Evolutionary conservation across 2,888 invertebrate genomes (phyloP).

Genomic region (Lobophora halterata): DNA sequence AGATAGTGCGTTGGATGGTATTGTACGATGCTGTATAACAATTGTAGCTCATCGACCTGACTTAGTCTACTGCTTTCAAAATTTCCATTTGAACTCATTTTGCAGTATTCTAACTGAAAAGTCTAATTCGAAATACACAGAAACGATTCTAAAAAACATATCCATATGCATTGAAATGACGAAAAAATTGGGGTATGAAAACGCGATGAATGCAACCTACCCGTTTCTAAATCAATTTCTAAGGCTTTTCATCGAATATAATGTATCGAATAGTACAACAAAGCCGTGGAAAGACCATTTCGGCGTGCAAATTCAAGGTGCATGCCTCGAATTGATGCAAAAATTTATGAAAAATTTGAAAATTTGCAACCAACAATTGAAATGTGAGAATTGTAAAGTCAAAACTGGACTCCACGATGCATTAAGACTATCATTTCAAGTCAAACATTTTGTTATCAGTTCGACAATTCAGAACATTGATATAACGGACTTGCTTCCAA

Average conservation of each 20-base stretch:
- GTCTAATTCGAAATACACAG: slow-evolving; percentile 31
- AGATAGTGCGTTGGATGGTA: slow-evolving; percentile 36
- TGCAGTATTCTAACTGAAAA: slow-evolving; percentile 48
- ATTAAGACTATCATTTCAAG: slow-evolving; percentile 51
- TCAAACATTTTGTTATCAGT: slow-evolving; percentile 56
- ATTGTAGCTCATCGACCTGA: slow-evolving; percentile 49
- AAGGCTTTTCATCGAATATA: slow-evolving; percentile 54
- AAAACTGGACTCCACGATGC: slow-evolving; percentile 61
- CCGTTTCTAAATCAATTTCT: slow-evolving; percentile 58
- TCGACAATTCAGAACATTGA: slow-evolving; percentile 37
- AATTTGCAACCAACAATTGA: slow-evolving; percentile 47
- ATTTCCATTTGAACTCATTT: slow-evolving; percentile 53
- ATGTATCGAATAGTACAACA: slow-evolving; percentile 28
- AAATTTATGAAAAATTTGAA: slow-evolving; percentile 45
- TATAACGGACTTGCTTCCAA: slow-evolving; percentile 36
- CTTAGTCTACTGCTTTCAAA: slow-evolving; percentile 57
- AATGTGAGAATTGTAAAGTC: slow-evolving; percentile 60
- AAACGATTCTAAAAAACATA: slow-evolving; percentile 48
- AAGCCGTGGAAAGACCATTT: slow-evolving; percentile 30
- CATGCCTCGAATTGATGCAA: slow-evolving; percentile 49
- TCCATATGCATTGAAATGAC: slow-evolving; percentile 45
- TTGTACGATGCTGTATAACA: slow-evolving; percentile 37
- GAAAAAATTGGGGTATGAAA: slow-evolving; percentile 49
- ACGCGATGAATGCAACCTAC: slow-evolving; percentile 47
- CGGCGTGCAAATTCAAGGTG: slow-evolving; percentile 36